Evolutionary conservation across 2,797 vertebrate species (phyloP).

Genomic region (Echiichthys vipera): DNA sequence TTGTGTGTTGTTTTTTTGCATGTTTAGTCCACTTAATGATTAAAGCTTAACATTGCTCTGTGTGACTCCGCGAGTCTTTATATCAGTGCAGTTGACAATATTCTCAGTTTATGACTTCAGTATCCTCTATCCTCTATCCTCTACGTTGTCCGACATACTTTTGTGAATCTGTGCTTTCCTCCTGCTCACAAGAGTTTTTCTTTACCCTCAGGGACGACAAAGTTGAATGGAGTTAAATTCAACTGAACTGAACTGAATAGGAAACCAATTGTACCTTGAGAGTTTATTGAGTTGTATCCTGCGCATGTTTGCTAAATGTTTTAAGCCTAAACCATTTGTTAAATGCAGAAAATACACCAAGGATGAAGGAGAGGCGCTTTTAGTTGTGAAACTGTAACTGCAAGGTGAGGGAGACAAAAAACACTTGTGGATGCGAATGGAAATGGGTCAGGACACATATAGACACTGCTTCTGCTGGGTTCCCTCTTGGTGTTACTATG

Average conservation of each 20-base stretch:
- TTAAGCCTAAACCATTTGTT: slow-evolving; percentile 48
- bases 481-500: slow-evolving; percentile 86
- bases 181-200: background rate
- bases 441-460: slow-evolving; percentile 86
- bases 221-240: slow-evolving; percentile 34
- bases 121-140: background rate
- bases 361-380: slow-evolving; percentile 67
- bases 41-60: slow-evolving; percentile 13
- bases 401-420: slow-evolving; percentile 78
- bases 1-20: background rate
- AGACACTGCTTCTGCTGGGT: slow-evolving; percentile 80
- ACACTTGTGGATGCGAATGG: slow-evolving; percentile 81
- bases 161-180: slow-evolving; percentile 28
- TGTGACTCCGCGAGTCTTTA: slow-evolving; percentile 9
- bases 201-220: slow-evolving; percentile 38
- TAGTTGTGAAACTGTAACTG: slow-evolving; percentile 73
- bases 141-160: slow-evolving; percentile 33
- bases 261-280: slow-evolving; percentile 55
- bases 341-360: slow-evolving; percentile 56
- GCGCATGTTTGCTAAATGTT: slow-evolving; percentile 34
- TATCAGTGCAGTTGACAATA: slow-evolving; percentile 25
- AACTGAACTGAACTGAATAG: slow-evolving; percentile 35
- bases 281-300: slow-evolving; percentile 18
- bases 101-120: slow-evolving; percentile 21
- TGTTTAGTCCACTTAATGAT: slow-evolving; percentile 18